Evolutionary conservation across 1,140 invertebrate species (phyloP).

Genomic region (Asbolus verrucosus): DNA sequence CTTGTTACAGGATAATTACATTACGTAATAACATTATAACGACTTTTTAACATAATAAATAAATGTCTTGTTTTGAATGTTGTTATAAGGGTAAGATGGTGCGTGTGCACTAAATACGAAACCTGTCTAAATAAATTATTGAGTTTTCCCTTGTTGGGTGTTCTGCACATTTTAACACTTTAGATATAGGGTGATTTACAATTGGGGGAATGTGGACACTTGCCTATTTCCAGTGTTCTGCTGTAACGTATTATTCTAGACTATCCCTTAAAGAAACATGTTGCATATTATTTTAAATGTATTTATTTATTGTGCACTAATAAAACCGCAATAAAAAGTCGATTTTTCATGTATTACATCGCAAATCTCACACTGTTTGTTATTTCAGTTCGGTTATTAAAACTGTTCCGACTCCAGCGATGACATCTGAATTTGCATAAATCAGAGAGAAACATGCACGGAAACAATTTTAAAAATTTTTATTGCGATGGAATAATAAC

Average conservation of each 20-base stretch:
- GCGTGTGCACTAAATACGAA: too few species aligned
- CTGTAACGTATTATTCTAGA: too few species aligned
- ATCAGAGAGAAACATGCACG: slow-evolving; percentile 16
- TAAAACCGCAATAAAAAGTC: slow-evolving; percentile 16
- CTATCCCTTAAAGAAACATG: not conserved
- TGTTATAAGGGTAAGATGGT: too few species aligned
- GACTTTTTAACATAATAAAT: too few species aligned
- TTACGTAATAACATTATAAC: too few species aligned
- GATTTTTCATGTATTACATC: not conserved
- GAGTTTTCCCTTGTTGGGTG: too few species aligned
- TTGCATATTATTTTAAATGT: not conserved
- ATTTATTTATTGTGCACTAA: slow-evolving; percentile 19
- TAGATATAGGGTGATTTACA: too few species aligned
- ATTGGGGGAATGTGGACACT: too few species aligned
- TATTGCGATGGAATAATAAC: slow-evolving; percentile 20
- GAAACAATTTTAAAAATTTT: slow-evolving; percentile 23
- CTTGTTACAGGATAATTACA: too few species aligned
- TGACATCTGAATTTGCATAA: slow-evolving; percentile 13
- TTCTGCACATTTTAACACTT: too few species aligned
- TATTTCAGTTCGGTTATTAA: slow-evolving; percentile 13
- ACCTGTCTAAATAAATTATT: too few species aligned
- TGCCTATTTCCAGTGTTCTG: not conserved
- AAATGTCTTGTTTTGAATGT: too few species aligned
- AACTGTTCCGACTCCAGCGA: slow-evolving; percentile 9
- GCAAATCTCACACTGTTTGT: slow-evolving; percentile 16